These are phyloP conservation scores for Auanema freiburgensis DNA, from an alignment of 2,888 invertebrate genomes.

Conservation along the genomic window DNA sequence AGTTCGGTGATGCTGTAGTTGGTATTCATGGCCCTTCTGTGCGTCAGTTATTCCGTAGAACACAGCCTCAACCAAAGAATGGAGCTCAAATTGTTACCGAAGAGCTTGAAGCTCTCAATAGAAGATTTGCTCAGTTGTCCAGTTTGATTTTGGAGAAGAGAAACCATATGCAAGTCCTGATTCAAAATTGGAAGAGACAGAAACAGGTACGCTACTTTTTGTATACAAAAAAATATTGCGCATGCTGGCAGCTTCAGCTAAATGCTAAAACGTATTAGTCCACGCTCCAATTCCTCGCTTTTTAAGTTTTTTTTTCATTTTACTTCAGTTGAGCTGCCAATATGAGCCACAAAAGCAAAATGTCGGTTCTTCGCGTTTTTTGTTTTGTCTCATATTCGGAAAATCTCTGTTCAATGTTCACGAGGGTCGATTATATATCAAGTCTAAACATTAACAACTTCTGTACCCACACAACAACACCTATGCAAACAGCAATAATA, in stretches of 20 bases:
- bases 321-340: too few relatives aligned
- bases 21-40: conserved; percentile 57
- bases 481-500: too few relatives aligned
- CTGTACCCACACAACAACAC: too few relatives aligned
- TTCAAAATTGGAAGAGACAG: conserved; percentile 64
- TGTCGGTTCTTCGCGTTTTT: too few relatives aligned
- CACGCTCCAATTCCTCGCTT: conserved; percentile 2
- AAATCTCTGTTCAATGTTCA: too few relatives aligned
- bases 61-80: conserved; percentile 60
- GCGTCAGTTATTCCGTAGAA: conserved; percentile 49
- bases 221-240: conserved; percentile 3
- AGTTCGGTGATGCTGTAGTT: conserved; percentile 79
- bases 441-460: too few relatives aligned
- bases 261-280: neutral
- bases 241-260: conserved; percentile 10
- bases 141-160: conserved; percentile 63
- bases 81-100: conserved; percentile 60
- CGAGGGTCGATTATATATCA: too few relatives aligned
- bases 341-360: too few relatives aligned
- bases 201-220: conserved; percentile 60
- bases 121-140: conserved; percentile 64
- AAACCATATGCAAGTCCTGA: conserved; percentile 61
- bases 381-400: too few relatives aligned
- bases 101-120: conserved; percentile 63
- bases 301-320: too few relatives aligned